phyloP scores from a whole-genome alignment of 2,888 invertebrate species.

The Reticulitermes lucifugus region DNA sequence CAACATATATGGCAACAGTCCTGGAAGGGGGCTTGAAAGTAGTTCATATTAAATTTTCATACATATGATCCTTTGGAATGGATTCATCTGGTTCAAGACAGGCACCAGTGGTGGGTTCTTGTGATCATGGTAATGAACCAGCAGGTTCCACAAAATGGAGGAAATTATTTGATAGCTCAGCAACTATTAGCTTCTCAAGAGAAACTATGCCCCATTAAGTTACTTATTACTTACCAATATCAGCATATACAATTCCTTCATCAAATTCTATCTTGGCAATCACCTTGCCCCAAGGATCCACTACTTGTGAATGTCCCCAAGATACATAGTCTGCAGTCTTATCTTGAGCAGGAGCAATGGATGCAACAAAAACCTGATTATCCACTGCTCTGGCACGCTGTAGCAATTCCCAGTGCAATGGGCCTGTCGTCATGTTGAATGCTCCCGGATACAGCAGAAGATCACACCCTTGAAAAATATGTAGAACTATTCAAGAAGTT shows the following conservation, averaged over 20 bases:
- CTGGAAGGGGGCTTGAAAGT: too few species aligned
- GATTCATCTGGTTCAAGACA: too few species aligned
- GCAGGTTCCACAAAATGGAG: too few species aligned
- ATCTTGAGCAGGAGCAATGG: constrained; percentile 86
- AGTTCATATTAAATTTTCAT: too few species aligned
- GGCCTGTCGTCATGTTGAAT: constrained; percentile 97
- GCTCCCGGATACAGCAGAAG: constrained; percentile 93
- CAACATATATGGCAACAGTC: too few species aligned
- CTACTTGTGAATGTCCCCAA: constrained; percentile 88
- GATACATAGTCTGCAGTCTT: constrained; percentile 80
- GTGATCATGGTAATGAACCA: too few species aligned
- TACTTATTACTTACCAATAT: constrained; percentile 73
- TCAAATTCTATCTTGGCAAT: constrained; percentile 75
- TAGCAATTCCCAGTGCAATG: constrained; percentile 91
- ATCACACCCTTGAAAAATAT: constrained; percentile 68
- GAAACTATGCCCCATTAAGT: too few species aligned
- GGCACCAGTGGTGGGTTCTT: too few species aligned
- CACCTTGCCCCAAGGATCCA: constrained; percentile 87
- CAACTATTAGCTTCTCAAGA: too few species aligned
- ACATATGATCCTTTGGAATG: too few species aligned
- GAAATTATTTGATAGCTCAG: too few species aligned
- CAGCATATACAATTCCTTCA: constrained; percentile 78
- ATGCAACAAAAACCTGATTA: constrained; percentile 89
- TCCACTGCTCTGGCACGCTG: constrained; percentile 86
- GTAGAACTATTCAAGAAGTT: too few species aligned